These are phyloP conservation scores for Girardia tigrina DNA, from an alignment of 2,888 invertebrate species.

Conservation along the genomic window DNA sequence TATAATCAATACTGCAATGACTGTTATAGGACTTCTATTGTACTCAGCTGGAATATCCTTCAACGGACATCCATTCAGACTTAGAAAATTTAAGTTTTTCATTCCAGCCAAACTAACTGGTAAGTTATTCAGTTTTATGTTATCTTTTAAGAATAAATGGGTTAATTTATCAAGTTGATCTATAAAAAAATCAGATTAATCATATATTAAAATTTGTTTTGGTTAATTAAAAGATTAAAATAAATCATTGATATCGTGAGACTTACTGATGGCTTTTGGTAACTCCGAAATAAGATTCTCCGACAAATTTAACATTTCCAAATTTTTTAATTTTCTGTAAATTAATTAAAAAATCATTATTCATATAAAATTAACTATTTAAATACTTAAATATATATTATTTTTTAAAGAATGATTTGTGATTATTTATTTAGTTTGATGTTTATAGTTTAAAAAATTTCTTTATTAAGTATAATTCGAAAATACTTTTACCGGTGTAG, in stretches of 20 bases:
- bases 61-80: not conserved
- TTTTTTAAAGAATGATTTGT: no score
- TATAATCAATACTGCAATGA: not conserved
- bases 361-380: no score
- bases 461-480: no score
- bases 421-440: no score
- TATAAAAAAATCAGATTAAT: not conserved
- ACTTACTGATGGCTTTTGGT: constrained; percentile 11
- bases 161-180: not conserved
- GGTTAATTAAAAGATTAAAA: no score
- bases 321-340: constrained; percentile 16
- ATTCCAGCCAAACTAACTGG: not conserved
- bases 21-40: not conserved
- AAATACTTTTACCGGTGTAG: no score
- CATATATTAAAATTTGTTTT: not conserved
- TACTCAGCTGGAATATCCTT: not conserved
- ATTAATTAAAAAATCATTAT: no score
- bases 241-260: no score
- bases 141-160: constrained; percentile 1
- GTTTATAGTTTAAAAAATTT: no score
- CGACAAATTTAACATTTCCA: not conserved
- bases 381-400: no score
- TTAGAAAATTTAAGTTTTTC: not conserved
- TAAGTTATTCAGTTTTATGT: not conserved
- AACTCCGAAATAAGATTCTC: not conserved